phyloP scores from a whole-genome alignment of 2,113 vertebrate species.

The Thermophis baileyi region DNA sequence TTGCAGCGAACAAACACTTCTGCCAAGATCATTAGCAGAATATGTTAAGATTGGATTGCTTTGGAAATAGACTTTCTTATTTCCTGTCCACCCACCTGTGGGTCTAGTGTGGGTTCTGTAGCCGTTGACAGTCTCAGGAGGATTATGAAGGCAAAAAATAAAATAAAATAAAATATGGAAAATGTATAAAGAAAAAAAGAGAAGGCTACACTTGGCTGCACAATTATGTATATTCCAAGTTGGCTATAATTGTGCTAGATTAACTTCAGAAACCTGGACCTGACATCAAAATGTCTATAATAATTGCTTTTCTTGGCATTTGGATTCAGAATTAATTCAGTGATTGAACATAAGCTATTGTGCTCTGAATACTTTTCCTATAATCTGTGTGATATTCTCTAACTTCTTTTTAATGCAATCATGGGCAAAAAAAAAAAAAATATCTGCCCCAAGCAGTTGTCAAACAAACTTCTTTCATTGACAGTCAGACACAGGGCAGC shows the following conservation, averaged over 20 bases:
- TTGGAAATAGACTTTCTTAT: slow-evolving; percentile 60
- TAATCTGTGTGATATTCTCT: slow-evolving; percentile 71
- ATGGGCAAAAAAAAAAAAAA: slow-evolving; percentile 83
- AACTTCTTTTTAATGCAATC: slow-evolving; percentile 70
- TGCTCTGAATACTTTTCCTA: slow-evolving; percentile 74
- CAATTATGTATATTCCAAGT: slow-evolving; percentile 53
- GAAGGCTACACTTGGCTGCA: slow-evolving; percentile 39
- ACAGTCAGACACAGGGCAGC: slow-evolving; percentile 84
- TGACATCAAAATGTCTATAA: slow-evolving; percentile 76
- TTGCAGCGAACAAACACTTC: slow-evolving; percentile 54
- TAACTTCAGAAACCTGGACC: slow-evolving; percentile 77
- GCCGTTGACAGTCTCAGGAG: slow-evolving; percentile 50
- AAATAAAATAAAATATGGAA: slow-evolving; percentile 52
- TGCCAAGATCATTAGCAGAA: slow-evolving; percentile 63
- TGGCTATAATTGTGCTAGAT: slow-evolving; percentile 60
- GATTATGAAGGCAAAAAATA: slow-evolving; percentile 63
- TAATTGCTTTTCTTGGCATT: slow-evolving; percentile 87
- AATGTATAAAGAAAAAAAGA: slow-evolving; percentile 64
- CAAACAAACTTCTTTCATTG: slow-evolving; percentile 87
- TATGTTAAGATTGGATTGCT: slow-evolving; percentile 58
- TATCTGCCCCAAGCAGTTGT: slow-evolving; percentile 82
- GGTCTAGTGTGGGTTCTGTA: slow-evolving; percentile 65
- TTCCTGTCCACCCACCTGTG: slow-evolving; percentile 67
- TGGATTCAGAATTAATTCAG: slow-evolving; percentile 81
- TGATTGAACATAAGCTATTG: slow-evolving; percentile 77